Evolutionary conservation across 2,113 vertebrate genomes (phyloP).

Genomic region (Hydrochoerus hydrochaeris): DNA sequence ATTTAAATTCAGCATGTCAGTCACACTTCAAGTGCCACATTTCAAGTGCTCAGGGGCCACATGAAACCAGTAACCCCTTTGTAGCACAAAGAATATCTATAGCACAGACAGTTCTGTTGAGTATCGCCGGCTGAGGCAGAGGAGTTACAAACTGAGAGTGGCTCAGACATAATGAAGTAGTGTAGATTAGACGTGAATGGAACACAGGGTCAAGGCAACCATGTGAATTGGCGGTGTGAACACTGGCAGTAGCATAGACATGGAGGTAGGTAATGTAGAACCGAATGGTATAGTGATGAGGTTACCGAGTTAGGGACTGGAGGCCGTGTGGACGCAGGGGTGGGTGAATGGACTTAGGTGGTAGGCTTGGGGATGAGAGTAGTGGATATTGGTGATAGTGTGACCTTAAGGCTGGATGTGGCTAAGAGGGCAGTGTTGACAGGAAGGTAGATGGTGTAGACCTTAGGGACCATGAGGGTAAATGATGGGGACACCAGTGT

Average conservation of each 20-base stretch:
- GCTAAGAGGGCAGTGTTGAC: background rate
- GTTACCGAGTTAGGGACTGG: background rate
- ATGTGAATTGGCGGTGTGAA: background rate
- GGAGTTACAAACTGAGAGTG: background rate
- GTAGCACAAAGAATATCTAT: background rate
- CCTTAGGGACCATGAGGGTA: background rate
- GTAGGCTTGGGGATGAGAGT: rapidly evolving
- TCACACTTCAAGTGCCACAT: background rate
- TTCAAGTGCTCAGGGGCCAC: background rate
- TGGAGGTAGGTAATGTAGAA: background rate
- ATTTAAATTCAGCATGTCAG: background rate
- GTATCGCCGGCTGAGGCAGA: rapidly evolving
- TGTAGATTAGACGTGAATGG: background rate
- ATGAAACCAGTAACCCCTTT: rapidly evolving
- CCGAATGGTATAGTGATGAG: rapidly evolving
- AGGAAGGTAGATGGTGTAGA: background rate
- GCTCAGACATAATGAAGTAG: background rate
- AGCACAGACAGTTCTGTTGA: background rate
- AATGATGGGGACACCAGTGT: background rate
- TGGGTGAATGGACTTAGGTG: background rate
- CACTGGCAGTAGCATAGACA: background rate
- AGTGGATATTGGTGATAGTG: background rate
- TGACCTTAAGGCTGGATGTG: background rate
- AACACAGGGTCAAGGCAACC: rapidly evolving
- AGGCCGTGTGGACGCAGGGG: background rate